A percentile compares a stretch with the other conserved stretches of the same genome.
phyloP scores from a whole-genome alignment of 2,888 invertebrate species.

The Acheta domesticus region DNA sequence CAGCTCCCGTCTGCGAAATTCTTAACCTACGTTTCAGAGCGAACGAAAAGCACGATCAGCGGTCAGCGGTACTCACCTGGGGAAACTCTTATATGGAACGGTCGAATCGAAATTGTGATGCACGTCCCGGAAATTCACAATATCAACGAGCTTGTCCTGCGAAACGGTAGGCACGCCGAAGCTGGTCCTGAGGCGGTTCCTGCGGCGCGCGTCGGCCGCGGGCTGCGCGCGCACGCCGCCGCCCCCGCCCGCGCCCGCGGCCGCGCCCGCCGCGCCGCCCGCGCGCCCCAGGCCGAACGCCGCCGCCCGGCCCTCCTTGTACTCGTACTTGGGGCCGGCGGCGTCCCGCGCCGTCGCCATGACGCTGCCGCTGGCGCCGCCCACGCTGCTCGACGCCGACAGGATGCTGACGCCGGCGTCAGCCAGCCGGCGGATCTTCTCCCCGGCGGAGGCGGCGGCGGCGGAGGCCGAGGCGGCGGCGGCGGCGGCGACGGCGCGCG shows the following conservation, averaged over 20 bases:
- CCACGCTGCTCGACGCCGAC: slow-evolving; percentile 25
- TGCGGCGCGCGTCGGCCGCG: background rate
- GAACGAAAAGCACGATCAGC: no score
- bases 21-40: no score
- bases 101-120: background rate
- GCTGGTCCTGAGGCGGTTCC: background rate
- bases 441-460: slow-evolving; percentile 20
- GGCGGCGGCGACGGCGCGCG: slow-evolving; percentile 27
- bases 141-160: slow-evolving; percentile 18
- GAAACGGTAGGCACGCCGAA: background rate
- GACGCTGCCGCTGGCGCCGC: slow-evolving; percentile 51
- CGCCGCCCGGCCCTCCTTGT: background rate
- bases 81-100: background rate
- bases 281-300: slow-evolving; percentile 12
- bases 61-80: background rate
- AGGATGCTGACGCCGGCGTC: background rate
- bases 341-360: slow-evolving; percentile 52
- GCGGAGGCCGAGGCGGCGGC: background rate
- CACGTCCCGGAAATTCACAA: slow-evolving; percentile 11
- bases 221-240: background rate
- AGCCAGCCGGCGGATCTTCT: background rate
- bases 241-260: background rate
- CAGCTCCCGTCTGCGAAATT: no score
- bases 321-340: slow-evolving; percentile 42
- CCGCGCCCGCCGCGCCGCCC: background rate